Evolutionary conservation across 2,888 invertebrate species (phyloP), one percentile per base, ranked within the genome.

Genomic region (Limnephilus lunatus): DNA sequence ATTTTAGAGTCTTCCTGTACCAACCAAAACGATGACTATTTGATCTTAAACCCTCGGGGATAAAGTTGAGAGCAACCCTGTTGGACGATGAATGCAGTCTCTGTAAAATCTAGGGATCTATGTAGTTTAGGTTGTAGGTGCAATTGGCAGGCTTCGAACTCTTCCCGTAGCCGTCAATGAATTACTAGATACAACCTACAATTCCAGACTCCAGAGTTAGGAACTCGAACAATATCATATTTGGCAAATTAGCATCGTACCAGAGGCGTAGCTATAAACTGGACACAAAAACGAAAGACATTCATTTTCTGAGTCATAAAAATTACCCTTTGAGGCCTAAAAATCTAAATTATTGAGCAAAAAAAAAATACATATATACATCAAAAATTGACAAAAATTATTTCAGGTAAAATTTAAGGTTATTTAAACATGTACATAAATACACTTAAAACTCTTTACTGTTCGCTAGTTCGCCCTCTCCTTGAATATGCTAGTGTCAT

Each of bases 211-310:
- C 5, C 19, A 19, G 19, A 31, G 83, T 9, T 83, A 1, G 35
- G 35, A 31, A 32, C 83, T 83, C 53, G 83, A 14, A 83, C 32
- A 83, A 83, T 83, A 83, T 83, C 35, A 35, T 83, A 32, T 83
- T 31, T 31, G 83, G 32, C 32, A 31, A 83, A 83, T 83, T 83
- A 83, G 5, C 83, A 83, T 35, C 35, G 15, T 68, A 53, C 53
- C 53, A 68, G 53, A 19, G 53, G 53, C 53, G 53, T 68, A 68
- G 25, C 25, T 19, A 68, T 25, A 68, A 25, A 19, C 53, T 19
- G 19, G 53, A 68, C 25, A 19, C 3, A 48, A 14, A 48, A 14
- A 14, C 2, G 14, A 48, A 48, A 48, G 14, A 2, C 2, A 14
- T 44, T 44, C n/a, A n/a, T n/a, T 32, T 1, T 3, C 32, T 32